Evolutionary conservation across 2,888 invertebrate genomes (phyloP).

Genomic region (Opisthograptis luteolata): DNA sequence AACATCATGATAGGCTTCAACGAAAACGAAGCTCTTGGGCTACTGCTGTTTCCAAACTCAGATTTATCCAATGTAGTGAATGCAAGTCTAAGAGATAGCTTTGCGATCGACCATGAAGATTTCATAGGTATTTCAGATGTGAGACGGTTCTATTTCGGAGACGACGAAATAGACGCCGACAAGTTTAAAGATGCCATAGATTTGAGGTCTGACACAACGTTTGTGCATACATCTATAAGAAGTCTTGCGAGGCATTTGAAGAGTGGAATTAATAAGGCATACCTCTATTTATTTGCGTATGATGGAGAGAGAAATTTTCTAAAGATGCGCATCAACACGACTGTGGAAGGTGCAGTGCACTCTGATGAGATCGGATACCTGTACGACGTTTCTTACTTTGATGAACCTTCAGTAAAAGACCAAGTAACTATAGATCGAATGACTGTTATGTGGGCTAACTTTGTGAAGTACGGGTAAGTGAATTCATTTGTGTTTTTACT

Average conservation of each 20-base stretch:
- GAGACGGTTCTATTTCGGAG: conserved; percentile 58
- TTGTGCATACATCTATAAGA: conserved; percentile 40
- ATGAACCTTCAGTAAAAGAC: conserved; percentile 41
- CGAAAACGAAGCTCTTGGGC: conserved; percentile 45
- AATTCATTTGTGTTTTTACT: too few relatives aligned
- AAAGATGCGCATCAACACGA: conserved; percentile 44
- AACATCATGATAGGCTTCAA: conserved; percentile 52
- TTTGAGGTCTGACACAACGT: conserved; percentile 51
- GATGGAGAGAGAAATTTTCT: conserved; percentile 54
- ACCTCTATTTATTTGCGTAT: conserved; percentile 58
- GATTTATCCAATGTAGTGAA: conserved; percentile 5
- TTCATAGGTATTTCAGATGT: conserved; percentile 40
- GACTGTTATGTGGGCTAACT: conserved; percentile 55
- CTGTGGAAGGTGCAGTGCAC: conserved; percentile 43
- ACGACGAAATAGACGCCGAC: conserved; percentile 41
- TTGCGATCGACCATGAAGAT: conserved; percentile 42
- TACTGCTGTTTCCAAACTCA: neutral
- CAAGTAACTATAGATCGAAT: conserved; percentile 48
- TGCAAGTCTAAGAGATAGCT: conserved; percentile 27
- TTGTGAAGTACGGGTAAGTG: conserved; percentile 54
- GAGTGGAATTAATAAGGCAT: conserved; percentile 37
- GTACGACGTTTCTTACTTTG: conserved; percentile 46
- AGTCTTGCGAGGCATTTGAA: conserved; percentile 7
- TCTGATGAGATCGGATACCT: conserved; percentile 55
- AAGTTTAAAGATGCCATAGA: conserved; percentile 36